phyloP scores from a whole-genome alignment of 2,113 vertebrate species.

The Bos indicus region DNA sequence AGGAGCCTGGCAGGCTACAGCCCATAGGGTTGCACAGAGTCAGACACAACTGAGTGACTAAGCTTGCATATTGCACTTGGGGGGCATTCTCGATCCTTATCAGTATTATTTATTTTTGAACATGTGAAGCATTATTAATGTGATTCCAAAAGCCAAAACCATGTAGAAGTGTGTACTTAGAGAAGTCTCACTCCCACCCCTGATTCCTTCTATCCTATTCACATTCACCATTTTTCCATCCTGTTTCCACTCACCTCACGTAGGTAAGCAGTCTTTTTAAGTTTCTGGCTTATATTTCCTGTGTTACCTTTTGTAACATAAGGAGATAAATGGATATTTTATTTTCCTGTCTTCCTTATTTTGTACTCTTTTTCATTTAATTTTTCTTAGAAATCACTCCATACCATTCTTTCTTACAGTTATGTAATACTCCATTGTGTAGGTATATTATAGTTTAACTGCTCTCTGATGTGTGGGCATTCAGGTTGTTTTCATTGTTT shows the following conservation, averaged over 20 bases:
- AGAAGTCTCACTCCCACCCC: neutral
- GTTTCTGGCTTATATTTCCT: neutral
- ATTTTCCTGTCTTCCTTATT: slow-evolving; percentile 2
- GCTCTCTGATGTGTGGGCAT: neutral
- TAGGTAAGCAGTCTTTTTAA: neutral
- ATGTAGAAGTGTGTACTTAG: neutral
- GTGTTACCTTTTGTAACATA: neutral
- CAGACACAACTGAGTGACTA: neutral
- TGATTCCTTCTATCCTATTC: neutral
- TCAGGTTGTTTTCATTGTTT: neutral
- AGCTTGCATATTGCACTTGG: neutral
- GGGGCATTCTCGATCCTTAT: neutral
- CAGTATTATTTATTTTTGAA: slow-evolving; percentile 20
- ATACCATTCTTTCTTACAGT: neutral
- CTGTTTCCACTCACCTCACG: neutral
- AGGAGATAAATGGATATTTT: neutral
- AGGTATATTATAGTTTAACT: neutral
- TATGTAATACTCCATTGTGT: neutral
- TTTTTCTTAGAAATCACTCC: neutral
- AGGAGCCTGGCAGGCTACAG: neutral
- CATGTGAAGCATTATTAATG: neutral
- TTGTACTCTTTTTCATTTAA: neutral
- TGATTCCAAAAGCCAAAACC: neutral
- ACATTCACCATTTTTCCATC: neutral
- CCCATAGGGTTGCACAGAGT: neutral